Evolutionary conservation across 2,888 invertebrate genomes (phyloP), one percentile per base, ranked within the genome.

Genomic region (Deladenus siricidicola): DNA sequence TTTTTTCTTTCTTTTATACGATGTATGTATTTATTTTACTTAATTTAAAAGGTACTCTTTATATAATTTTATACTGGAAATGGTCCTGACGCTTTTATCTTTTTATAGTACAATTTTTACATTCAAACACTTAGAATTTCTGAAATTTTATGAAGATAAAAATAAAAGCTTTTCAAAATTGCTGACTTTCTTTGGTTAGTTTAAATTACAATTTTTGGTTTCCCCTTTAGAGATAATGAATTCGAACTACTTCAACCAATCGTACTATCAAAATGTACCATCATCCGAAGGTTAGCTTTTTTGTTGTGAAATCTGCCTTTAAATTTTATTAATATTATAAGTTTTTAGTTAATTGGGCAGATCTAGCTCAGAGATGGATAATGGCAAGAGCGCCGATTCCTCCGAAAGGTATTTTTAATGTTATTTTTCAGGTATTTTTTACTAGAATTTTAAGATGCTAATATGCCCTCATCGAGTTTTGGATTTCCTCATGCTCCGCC

Each of bases 311-410:
- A 26, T 56, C 10, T 14, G 4, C 19, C 28, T 50, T 2, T 2
- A 56, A 10, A 52, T 56, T 44, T 50, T 56, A 34, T 30, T 14
- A 53, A 34, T 19, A n/a, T 53, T 50, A 1, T 1, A 4, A 3
- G 50, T 49, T 26, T 72, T 59, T 63, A 74, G 75, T 75, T 17
- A 69, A 75, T 58, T 75, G 75, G 75, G 75, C 75, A 0, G 65
- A 64, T 42, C 60, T 75, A 3, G 75, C 75, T 17, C 73, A 75
- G 58, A 68, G 74, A 67, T 75, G 75, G 75, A 72, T 74, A 17
- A 26, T 39, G 24, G 28, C 53, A 29, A 30, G 26, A 19, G 53
- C 19, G 1, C 28, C 21, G 19, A 55, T 14, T 10, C 42, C 59
- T n/a, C n/a, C 23, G 4, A 39, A n/a, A 6, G 47, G 47, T 47